phyloP scores from a whole-genome alignment of 1,140 invertebrate genomes.

The Drosophila persimilis region DNA sequence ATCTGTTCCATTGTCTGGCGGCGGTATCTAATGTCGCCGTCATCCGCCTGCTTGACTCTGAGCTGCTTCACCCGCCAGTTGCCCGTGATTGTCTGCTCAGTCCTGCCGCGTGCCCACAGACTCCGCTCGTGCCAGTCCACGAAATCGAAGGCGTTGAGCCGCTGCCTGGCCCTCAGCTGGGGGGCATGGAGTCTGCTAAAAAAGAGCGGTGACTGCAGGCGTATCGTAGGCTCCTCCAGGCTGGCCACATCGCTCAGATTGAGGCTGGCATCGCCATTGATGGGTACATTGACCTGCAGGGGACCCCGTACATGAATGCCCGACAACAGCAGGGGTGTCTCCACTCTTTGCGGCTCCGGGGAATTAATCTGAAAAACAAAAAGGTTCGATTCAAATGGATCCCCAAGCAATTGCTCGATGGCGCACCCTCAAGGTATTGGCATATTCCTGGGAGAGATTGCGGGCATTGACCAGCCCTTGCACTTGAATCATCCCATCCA shows the following conservation, averaged over 20 bases:
- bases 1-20: slow-evolving; percentile 32
- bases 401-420: neutral
- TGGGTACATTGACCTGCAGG: slow-evolving; percentile 24
- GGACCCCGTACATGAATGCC: slow-evolving; percentile 34
- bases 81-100: slow-evolving; percentile 57
- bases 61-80: slow-evolving; percentile 69
- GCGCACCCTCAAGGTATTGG: slow-evolving; percentile 75
- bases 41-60: slow-evolving; percentile 38
- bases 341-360: slow-evolving; percentile 38
- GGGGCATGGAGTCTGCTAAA: slow-evolving; percentile 52
- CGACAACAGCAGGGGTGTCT: slow-evolving; percentile 57
- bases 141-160: slow-evolving; percentile 66
- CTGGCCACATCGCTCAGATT: slow-evolving; percentile 66
- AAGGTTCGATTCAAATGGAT: neutral
- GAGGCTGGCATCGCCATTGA: slow-evolving; percentile 51
- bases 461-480: slow-evolving; percentile 50
- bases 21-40: slow-evolving; percentile 25
- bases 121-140: slow-evolving; percentile 56
- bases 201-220: slow-evolving; percentile 64
- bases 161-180: slow-evolving; percentile 41
- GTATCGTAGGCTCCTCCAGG: slow-evolving; percentile 29
- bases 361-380: slow-evolving; percentile 39
- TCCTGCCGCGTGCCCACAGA: slow-evolving; percentile 46
- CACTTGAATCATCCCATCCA: slow-evolving; percentile 41
- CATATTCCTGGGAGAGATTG: slow-evolving; percentile 57